Evolutionary conservation across 2,113 vertebrate species (phyloP).

Genomic region (Natator depressus): DNA sequence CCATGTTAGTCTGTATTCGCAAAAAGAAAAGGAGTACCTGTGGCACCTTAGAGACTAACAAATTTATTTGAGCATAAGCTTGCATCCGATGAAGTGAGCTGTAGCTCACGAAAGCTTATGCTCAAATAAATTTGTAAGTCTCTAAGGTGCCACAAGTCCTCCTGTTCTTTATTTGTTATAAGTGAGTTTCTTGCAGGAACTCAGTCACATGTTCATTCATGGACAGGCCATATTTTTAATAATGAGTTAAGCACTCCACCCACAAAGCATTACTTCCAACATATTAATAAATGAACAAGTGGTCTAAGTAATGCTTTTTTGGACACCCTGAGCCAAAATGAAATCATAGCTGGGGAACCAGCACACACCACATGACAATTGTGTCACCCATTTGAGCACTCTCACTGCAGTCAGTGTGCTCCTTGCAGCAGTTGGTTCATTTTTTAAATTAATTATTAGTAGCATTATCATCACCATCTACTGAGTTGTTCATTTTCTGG

Average conservation of each 20-base stretch:
- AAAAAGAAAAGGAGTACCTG: too few relatives aligned
- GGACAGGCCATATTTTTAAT: slow-evolving; percentile 19
- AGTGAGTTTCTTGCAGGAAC: background rate
- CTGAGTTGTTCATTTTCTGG: slow-evolving; percentile 54
- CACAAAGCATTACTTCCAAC: background rate
- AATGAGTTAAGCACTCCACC: slow-evolving; percentile 34
- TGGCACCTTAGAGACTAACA: too few relatives aligned
- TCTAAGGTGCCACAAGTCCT: too few relatives aligned
- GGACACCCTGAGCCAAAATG: background rate
- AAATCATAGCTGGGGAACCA: background rate
- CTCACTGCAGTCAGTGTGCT: slow-evolving; percentile 3
- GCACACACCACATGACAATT: background rate
- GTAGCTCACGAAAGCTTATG: too few relatives aligned
- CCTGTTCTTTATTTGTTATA: slow-evolving; percentile 32
- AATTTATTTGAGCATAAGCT: too few relatives aligned
- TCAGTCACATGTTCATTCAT: slow-evolving; percentile 6
- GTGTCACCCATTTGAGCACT: background rate
- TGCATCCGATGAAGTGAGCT: too few relatives aligned
- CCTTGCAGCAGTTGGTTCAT: slow-evolving; percentile 10
- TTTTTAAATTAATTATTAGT: slow-evolving; percentile 27
- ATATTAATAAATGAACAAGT: background rate
- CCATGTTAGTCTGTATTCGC: too few relatives aligned
- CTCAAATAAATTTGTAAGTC: too few relatives aligned
- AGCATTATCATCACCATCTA: background rate
- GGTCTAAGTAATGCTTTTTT: background rate